Conservation (phyloP, 2,888 invertebrate species). For the Rambutsinella grinnellia region DNA sequence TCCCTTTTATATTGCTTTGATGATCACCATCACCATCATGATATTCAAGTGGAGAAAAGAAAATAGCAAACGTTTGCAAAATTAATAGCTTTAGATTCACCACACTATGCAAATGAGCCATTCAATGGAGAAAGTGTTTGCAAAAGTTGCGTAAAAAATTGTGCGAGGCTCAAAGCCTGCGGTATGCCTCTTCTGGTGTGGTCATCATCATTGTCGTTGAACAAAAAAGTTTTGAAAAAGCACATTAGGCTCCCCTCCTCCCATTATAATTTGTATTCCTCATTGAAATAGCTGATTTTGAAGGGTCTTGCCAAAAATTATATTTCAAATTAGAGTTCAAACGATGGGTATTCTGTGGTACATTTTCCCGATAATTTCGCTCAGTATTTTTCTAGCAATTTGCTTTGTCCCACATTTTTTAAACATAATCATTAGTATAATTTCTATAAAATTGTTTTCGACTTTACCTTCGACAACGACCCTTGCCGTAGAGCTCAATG, state of each 20-base stretch:
- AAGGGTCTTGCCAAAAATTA: background rate
- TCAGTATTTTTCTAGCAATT: background rate
- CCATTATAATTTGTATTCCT: background rate
- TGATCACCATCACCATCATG: slow-evolving; percentile 1
- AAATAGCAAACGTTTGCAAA: slow-evolving; percentile 30
- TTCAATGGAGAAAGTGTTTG: background rate
- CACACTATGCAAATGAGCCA: slow-evolving; percentile 1
- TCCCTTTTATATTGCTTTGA: slow-evolving; percentile 12
- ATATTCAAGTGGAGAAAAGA: background rate
- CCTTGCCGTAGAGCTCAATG: slow-evolving; percentile 83
- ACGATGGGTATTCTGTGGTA: background rate
- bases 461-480: slow-evolving; percentile 85
- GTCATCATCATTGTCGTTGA: background rate
- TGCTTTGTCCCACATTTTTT: too few relatives aligned
- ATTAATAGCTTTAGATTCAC: slow-evolving; percentile 24
- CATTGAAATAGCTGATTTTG: background rate
- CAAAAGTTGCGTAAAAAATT: slow-evolving; percentile 6
- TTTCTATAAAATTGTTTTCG: too few relatives aligned
- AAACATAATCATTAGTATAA: too few relatives aligned
- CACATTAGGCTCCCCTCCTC: background rate
- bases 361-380: background rate
- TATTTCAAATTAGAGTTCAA: background rate
- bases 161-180: slow-evolving; percentile 7
- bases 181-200: slow-evolving; percentile 5
- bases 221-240: background rate